A percentile compares a stretch with the other conserved stretches of the same genome.
Conservation (phyloP, 2,888 invertebrate species). For the Cataglyphis rosenhaueri region DNA sequence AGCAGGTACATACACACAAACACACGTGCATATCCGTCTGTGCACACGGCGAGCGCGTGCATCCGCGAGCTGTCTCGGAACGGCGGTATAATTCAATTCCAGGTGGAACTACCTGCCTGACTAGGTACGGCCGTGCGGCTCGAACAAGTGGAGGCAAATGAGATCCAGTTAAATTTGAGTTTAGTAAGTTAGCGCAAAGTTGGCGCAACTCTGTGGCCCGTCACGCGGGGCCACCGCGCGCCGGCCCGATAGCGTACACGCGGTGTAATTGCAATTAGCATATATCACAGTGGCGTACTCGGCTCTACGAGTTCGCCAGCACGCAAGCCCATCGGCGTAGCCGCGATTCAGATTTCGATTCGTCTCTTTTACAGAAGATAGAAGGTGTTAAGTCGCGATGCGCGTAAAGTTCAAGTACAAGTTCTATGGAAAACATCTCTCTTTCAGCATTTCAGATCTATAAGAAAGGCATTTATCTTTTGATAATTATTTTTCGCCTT, state of each 20-base stretch:
- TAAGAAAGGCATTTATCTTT: not conserved
- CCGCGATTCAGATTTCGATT: not conserved
- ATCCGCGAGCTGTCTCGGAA: slow-evolving; percentile 44
- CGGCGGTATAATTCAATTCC: slow-evolving; percentile 71
- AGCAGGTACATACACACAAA: not conserved
- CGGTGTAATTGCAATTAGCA: slow-evolving; percentile 84
- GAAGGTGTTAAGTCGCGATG: no score
- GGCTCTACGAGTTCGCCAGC: slow-evolving; percentile 62
- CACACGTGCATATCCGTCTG: not conserved
- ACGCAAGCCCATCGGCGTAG: slow-evolving; percentile 77
- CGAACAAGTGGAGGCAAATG: slow-evolving; percentile 75
- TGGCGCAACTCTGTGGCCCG: slow-evolving; percentile 73
- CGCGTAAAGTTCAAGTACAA: not conserved
- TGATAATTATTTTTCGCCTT: not conserved
- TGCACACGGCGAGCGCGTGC: not conserved
- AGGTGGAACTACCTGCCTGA: slow-evolving; percentile 47
- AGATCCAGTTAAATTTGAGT: slow-evolving; percentile 78
- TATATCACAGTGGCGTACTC: slow-evolving; percentile 80
- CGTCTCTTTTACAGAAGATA: not conserved
- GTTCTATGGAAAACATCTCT: not conserved
- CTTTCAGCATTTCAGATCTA: not conserved
- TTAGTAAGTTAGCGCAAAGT: slow-evolving; percentile 80
- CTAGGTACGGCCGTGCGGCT: slow-evolving; percentile 56
- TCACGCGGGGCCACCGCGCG: slow-evolving; percentile 69
- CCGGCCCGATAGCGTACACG: slow-evolving; percentile 76